Base-by-base conservation (phyloP, 2,888 invertebrate species). In the Morpho achilles region DNA sequence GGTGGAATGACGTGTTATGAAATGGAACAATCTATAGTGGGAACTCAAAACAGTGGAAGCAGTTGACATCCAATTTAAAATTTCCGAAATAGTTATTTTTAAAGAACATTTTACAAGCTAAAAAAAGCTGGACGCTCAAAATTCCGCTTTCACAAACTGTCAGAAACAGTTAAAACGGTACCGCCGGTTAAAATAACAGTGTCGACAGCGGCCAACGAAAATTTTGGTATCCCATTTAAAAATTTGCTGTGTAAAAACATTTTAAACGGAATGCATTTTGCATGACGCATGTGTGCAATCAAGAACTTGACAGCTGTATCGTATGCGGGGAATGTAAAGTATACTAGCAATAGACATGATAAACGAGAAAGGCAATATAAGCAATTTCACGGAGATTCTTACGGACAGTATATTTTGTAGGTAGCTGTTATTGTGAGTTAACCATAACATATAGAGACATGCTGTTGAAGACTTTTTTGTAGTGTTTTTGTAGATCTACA, bases 401-500 rank as follows among this genome's bases (percentile, higher is more conserved):
- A 62, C 61, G 66, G 58, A 63, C 65, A 60, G 69, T 72, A 69
- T 71, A 68, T 67, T 70, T 72, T 66, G 70, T 67, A 61, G 63
- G 23, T 52, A 52, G 16, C 16, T 16, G 16, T 16, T 16, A 16
- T 16, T 16, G 16, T 16, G 16, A 16, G 16, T n/a, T n/a, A 16
- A 16, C 16, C 16, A 16, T 16, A 16, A 16, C 16, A 16, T 16
- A 16, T 16, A 16, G 16, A 16, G 1, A 16, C 16, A 16, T 16
- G 16, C 16, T 16, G 16, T 16, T 1, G 1, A 16, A 1, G 16
- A 16, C 16, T 16, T 16, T 16, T 16, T 16, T 16, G 16, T 16
- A 16, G 16, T 16, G 16, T 16, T 16, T 16, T 16, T 16, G 16
- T 16, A 16, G 16, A 16, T 16, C 16, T 16, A 16, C 16, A 16